Base-by-base conservation (phyloP, 2,888 invertebrate genomes). In the Acanthosepion pharaonis region DNA sequence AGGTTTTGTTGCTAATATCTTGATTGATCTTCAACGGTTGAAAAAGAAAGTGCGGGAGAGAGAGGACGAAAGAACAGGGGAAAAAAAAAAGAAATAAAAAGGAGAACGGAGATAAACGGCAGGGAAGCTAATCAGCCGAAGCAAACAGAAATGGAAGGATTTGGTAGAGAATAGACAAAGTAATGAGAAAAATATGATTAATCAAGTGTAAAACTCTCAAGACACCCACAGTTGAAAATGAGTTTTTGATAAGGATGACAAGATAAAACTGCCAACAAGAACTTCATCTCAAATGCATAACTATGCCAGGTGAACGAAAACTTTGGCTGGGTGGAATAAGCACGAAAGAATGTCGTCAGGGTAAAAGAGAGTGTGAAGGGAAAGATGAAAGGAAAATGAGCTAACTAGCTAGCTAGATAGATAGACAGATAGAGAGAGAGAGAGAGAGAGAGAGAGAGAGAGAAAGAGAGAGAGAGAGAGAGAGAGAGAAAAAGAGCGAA, bases 181-280 rank as follows among this genome's bases (percentile, higher is more conserved):
- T 78, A 78, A 78, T 78, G 78, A 78, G 78, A n/a, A n/a, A 78
- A 78, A 78, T 78, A 78, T 28, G 78, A n/a, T 28, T 78, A 78
- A n/a, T 78, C 78, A 78, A 78, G 78, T 28, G 78, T 78, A 78
- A 78, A 78, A 78, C n/a, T 78, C 78, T 78, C n/a, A 78, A 78
- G 59, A 78, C 78, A 28, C 78, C n/a, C 0, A n/a, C 28, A 15
- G 78, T 78, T 78, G 78, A 78, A 28, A 78, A 78, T 78, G 28
- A 78, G 28, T 78, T 28, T 78, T 78, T 78, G 28, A 78, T 78
- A 78, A 78, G 78, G 78, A 78, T 78, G 28, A 78, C 78, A n/a
- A 78, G 78, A 78, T 59, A 59, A 59, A 59, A 59, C 59, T 59
- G 59, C 23, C 59, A 59, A 59, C 59, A 23, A 59, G 59, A 23